Base-by-base conservation (phyloP, 64 coral and sea anemone species). In the Trachythela sp. region DNA sequence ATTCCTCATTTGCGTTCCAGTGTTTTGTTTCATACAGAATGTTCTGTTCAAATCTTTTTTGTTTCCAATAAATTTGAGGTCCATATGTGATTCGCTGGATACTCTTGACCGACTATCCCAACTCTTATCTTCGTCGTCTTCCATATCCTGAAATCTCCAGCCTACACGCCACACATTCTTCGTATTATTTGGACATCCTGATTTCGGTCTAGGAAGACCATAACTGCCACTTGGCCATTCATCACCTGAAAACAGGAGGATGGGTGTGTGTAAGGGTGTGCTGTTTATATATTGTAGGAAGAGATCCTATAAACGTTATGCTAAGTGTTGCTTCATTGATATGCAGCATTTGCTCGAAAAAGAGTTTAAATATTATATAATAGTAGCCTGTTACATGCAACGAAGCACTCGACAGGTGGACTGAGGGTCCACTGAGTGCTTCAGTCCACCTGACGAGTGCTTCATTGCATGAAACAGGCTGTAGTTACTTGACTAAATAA, bases 1-100 rank as follows among this genome's bases (percentile, higher is more conserved):
- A 2, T 49, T 8, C 24, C 36, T 36, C 20, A n/a, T 88, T 29
- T 35, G 52, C 2, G 34, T 36, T 10, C 80, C 71, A 15, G 6
- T 14, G 13, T 56, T 39, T 29, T 29, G 36, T 87, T 92, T 92
- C 0, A 84, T 92, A 9, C 90, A 92, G 48, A 92, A 92, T 1
- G 90, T 80, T 34, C 90, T 58, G 22, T 92, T 92, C 0, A 92
- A 48, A 33, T 29, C 56, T 0, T 31, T 83, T 7, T 76, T 70
- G 15, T 39, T 31, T 17, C 86, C 90, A 64, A 22, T 22, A 59
- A 64, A 64, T 64, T 64, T n/a, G 22, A 64, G 0, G 26, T 42
- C 20, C 22, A 29, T 71, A 85, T 41, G 86, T 85, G 36, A 91
- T 4, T 50, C 88, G 48, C 24, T 34, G 40, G 59, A 68, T 33